Evolutionary conservation across 2,113 vertebrate genomes (phyloP), one percentile per base, ranked within the genome.

Genomic region (Microtus montanus): DNA sequence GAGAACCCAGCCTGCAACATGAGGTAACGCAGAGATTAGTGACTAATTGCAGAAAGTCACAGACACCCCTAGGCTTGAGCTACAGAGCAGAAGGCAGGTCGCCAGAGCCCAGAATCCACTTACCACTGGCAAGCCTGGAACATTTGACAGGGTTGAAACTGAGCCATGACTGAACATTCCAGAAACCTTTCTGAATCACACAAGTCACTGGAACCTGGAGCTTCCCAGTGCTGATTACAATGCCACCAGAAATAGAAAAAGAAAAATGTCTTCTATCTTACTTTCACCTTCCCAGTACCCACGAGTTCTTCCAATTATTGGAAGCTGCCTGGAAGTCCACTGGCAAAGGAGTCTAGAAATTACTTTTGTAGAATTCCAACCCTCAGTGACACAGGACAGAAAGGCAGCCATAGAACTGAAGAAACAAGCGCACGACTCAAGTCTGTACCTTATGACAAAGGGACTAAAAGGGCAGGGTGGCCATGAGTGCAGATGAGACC

Each of bases 11-110:
- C n/a, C 19, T 71, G 35, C 41, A 68, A 95, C 26, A 30, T n/a
- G 73, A 95, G 44, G 63, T 77, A 54, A 89, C 19, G 14, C 26
- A 79, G 73, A 89, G 38, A 91, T 93, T 89, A 91, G 58, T 28
- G 88, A 96, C 68, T 91, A 90, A 82, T 74, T 79, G 41, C 79
- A 84, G 63, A 44, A 93, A 91, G 63, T 94, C 80, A 61, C 75
- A 83, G 66, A 79, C 30, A 66, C n/a, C 84, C 38, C 9, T 58
- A 47, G 28, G 24, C 64, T 66, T 63, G 19, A 93, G 38, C 52
- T 78, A 82, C 24, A 92, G 64, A 91, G 33, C 58, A 64, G n/a
- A 83, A 64, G 12, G 14, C 80, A 75, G 24, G 52, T 90, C 33
- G 5, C 17, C 47, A 92, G 68, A 93, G 49, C 44, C 58, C 12